Base-by-base conservation (phyloP, 2,797 vertebrate species). In the Echiichthys vipera region DNA sequence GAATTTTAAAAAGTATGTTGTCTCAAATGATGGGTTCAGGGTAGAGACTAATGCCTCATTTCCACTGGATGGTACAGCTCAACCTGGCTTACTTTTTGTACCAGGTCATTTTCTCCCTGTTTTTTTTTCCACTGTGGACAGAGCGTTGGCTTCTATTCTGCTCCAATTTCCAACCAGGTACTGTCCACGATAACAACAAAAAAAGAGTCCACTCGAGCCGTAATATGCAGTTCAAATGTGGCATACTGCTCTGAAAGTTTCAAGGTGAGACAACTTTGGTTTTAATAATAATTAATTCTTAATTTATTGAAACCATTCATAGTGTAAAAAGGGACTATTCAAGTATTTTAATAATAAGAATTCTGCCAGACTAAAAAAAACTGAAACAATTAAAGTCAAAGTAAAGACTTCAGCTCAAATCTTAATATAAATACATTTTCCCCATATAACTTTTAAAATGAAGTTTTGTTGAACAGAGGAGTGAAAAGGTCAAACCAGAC, bases 401-500 rank as follows among this genome's bases (percentile, higher is more conserved):
- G 70, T 36, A 66, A 68, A 54, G 50, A 65, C 51, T 43, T 57
- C 3, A 39, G 12, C 61, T 71, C 18, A 12, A 42, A 62, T 49
- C 37, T 49, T 70, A 68, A 76, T 58, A 61, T n/a, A 27, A 81
- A 76, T n/a, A 20, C 1, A 49, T 64, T 69, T 65, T 45, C 47
- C 66, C 47, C 56, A n/a, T 61, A 54, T 47, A 45, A 53, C 61
- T 82, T 39, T 65, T 47, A 43, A 82, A 67, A 57, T 37, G 0
- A 61, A 46, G 62, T 62, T 59, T 36, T 37, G 54, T 42, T 37
- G 15, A 56, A 24, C 39, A 34, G 22, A 66, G 34, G 34, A 50
- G 36, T 54, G 65, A 61, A 79, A 86, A 83, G 74, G 57, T 80
- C 71, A 64, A 58, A 66, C 6, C 18, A 12, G 85, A 96, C 97